These are phyloP conservation scores for Malurus splendens DNA, from an alignment of 2,797 vertebrate genomes.

Conservation along the genomic window DNA sequence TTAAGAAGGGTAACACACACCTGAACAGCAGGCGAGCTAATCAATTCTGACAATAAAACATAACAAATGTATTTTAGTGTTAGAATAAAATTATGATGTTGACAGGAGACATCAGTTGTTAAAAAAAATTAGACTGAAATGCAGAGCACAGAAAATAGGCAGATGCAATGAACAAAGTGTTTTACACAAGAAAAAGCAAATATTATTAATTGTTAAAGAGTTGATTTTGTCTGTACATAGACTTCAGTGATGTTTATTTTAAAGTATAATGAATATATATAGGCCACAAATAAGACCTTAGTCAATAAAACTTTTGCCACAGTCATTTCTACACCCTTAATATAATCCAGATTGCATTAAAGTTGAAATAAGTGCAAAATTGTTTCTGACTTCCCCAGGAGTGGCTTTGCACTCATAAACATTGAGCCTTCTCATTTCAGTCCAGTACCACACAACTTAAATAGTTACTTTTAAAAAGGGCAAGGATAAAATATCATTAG, in stretches of 20 bases:
- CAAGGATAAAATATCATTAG: not conserved
- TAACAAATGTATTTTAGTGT: not conserved
- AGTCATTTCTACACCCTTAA: not conserved
- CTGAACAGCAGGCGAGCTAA: not conserved
- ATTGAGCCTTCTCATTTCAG: not conserved
- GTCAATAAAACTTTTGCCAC: not conserved
- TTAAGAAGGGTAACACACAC: not conserved
- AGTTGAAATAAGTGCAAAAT: slow-evolving; percentile 9
- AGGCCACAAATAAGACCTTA: not conserved
- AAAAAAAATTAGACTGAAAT: not conserved
- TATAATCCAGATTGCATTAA: not conserved
- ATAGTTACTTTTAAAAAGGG: slow-evolving; percentile 4
- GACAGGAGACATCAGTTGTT: not conserved
- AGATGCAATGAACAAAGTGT: not conserved
- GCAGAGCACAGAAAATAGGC: not conserved
- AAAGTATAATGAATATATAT: not conserved
- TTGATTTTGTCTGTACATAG: not conserved
- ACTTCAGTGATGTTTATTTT: not conserved
- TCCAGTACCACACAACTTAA: not conserved
- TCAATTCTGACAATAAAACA: not conserved
- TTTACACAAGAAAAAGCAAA: not conserved
- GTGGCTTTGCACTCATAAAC: not conserved
- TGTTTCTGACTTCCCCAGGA: not conserved
- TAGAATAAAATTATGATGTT: not conserved
- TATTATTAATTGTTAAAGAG: not conserved